Base-by-base conservation (phyloP, 35 echinoderm and acorn worm genomes). In the Chiridota heheva region DNA sequence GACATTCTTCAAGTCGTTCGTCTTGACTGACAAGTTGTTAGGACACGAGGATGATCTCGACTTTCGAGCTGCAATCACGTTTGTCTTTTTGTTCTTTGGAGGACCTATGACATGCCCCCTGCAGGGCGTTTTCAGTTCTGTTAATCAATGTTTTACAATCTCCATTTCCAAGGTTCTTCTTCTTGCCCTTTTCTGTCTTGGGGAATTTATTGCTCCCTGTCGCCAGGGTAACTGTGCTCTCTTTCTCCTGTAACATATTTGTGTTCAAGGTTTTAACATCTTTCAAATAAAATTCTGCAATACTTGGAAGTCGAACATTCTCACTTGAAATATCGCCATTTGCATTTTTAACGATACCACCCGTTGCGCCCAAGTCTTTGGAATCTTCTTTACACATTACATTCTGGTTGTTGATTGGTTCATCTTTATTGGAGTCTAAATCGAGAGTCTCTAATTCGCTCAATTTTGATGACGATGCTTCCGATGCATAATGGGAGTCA, bases 231-330 rank as follows among this genome's bases (percentile, higher is more conserved):
- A 74, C 26, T 8, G 89, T 63, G n/a, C 48, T 57, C 34, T 91
- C 89, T 38, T 98, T 89, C 25, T 79, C 95, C 68, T 88, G 90
- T 44, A 98, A 67, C 79, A 98, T 87, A 63, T 98, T 98, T 0
- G 95, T 98, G 37, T 98, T 98, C 40, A 98, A 60, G 7, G 89
- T 98, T 47, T 98, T 98, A 16, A 98, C 87, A 42, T 98, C 95
- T 82, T 98, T 98, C 95, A 88, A 91, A 39, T 91, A 98, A 58
- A 98, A 98, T 63, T 98, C 95, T 57, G 83, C 95, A 6, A 98
- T 91, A 55, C 80, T 92, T 1, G 89, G 95, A 38, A 98, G 72
- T 46, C 79, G 80, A 33, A 80, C 73, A 16, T 65, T 47, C 49
- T 73, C 79, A 15, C 73, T 80, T 26, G 34, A 38, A 22, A 7